Percentiles rank a stretch among this genome's conserved stretches.
Evolutionary conservation across 1,140 invertebrate species (phyloP).

Genomic region (Elysia chlorotica): DNA sequence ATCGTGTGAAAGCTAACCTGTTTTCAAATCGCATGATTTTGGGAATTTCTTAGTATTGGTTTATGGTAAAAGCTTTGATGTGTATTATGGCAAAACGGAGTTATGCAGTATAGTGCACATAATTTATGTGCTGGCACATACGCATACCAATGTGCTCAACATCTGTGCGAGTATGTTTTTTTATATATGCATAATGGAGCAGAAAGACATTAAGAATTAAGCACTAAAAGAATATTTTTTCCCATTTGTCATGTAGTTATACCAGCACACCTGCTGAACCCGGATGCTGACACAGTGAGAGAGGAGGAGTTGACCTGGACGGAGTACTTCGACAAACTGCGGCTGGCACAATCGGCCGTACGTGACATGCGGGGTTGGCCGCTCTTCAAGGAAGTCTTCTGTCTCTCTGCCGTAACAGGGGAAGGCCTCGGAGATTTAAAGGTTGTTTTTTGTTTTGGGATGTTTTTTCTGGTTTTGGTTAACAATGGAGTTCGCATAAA

Average conservation of each 20-base stretch:
- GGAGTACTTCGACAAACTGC: constrained; percentile 18
- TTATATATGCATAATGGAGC: not conserved
- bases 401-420: constrained; percentile 81
- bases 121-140: too few relatives aligned
- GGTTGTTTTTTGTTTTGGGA: constrained; percentile 63
- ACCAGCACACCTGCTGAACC: not conserved
- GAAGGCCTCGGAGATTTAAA: constrained; percentile 78
- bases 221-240: too few relatives aligned
- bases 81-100: too few relatives aligned
- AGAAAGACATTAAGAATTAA: not conserved
- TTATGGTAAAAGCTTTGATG: not conserved
- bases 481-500: too few relatives aligned
- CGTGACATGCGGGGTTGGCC: constrained; percentile 68
- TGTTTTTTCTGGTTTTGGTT: not conserved
- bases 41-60: not conserved
- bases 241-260: not conserved
- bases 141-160: too few relatives aligned
- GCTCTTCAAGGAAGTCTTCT: constrained; percentile 83
- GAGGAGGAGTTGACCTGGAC: constrained; percentile 8
- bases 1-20: too few relatives aligned
- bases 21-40: too few relatives aligned
- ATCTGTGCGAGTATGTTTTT: not conserved
- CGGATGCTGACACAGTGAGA: not conserved
- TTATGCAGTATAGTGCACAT: too few relatives aligned
- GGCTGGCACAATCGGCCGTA: constrained; percentile 34